A percentile compares a stretch with the other conserved stretches of the same genome.
Conservation (phyloP, 1,140 invertebrate genomes). For the Hylaeus volcanicus region DNA sequence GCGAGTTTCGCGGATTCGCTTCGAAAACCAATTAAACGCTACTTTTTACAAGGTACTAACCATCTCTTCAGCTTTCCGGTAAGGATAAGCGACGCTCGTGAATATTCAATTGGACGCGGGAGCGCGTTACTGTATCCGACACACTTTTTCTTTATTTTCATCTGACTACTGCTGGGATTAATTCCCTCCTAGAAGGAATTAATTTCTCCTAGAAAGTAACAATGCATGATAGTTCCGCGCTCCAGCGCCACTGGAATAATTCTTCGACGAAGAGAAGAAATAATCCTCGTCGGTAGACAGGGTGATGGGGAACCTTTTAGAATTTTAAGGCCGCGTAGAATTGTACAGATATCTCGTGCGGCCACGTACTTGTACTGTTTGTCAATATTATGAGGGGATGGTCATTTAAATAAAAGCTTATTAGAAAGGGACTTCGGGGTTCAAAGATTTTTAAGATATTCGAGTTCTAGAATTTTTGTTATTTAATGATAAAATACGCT, state of each 20-base stretch:
- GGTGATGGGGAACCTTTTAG: too few relatives aligned
- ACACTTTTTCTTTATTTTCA: conserved; percentile 47
- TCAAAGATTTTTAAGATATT: too few relatives aligned
- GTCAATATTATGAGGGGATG: too few relatives aligned
- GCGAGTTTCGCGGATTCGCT: not conserved
- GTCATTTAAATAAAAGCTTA: too few relatives aligned
- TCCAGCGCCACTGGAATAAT: conserved; percentile 9
- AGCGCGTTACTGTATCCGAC: conserved; percentile 22
- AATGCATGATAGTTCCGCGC: conserved; percentile 40
- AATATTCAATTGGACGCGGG: conserved; percentile 18
- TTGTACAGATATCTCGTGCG: too few relatives aligned
- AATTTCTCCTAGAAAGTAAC: conserved; percentile 52
- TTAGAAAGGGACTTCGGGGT: too few relatives aligned
- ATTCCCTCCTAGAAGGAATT: too few relatives aligned
- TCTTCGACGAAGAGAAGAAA: not conserved
- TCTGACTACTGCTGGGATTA: conserved; percentile 18
- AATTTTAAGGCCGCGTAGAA: too few relatives aligned
- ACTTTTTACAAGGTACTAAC: not conserved
- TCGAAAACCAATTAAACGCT: not conserved
- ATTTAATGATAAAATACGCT: too few relatives aligned
- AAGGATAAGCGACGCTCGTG: not conserved
- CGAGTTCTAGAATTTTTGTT: too few relatives aligned
- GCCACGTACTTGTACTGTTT: too few relatives aligned
- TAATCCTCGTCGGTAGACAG: too few relatives aligned
- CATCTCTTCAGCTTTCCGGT: not conserved